A percentile compares a stretch with the other conserved stretches of the same genome.
Conservation (phyloP, 2,888 invertebrate species). For the Oegoconia quadripuncta region DNA sequence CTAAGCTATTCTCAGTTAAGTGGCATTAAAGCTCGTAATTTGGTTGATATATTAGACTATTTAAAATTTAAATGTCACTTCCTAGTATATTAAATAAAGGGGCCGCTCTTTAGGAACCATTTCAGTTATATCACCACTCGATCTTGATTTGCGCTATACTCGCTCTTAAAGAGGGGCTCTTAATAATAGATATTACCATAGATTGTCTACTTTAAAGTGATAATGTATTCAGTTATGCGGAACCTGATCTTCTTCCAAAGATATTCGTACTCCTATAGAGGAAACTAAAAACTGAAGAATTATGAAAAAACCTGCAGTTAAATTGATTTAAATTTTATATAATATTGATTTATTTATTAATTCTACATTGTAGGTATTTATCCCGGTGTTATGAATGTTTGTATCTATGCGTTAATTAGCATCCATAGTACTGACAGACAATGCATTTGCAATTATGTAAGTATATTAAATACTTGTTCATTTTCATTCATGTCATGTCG, state of each 20-base stretch:
- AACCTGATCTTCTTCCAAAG: background rate
- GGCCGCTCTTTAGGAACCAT: slow-evolving; percentile 26
- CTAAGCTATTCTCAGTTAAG: slow-evolving; percentile 25
- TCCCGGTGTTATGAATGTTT: too few species aligned
- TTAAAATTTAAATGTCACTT: slow-evolving; percentile 40
- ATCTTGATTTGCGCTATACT: slow-evolving; percentile 11
- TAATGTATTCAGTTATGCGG: slow-evolving; percentile 1
- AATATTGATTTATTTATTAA: too few species aligned
- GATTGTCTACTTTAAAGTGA: background rate
- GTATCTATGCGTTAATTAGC: too few species aligned
- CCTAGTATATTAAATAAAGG: slow-evolving; percentile 29
- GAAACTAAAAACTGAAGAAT: too few species aligned
- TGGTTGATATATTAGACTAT: slow-evolving; percentile 38
- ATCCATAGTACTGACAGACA: too few species aligned
- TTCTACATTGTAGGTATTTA: too few species aligned
- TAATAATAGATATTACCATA: slow-evolving; percentile 2
- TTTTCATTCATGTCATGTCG: too few species aligned
- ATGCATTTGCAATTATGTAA: too few species aligned
- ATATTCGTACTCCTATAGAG: background rate
- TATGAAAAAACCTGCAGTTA: too few species aligned
- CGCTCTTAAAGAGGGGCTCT: slow-evolving; percentile 1
- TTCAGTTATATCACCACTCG: slow-evolving; percentile 18
- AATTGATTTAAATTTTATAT: too few species aligned
- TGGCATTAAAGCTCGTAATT: slow-evolving; percentile 35
- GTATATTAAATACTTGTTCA: too few species aligned